Conservation (phyloP, 2,113 vertebrate species). For the Symphodus melops region DNA sequence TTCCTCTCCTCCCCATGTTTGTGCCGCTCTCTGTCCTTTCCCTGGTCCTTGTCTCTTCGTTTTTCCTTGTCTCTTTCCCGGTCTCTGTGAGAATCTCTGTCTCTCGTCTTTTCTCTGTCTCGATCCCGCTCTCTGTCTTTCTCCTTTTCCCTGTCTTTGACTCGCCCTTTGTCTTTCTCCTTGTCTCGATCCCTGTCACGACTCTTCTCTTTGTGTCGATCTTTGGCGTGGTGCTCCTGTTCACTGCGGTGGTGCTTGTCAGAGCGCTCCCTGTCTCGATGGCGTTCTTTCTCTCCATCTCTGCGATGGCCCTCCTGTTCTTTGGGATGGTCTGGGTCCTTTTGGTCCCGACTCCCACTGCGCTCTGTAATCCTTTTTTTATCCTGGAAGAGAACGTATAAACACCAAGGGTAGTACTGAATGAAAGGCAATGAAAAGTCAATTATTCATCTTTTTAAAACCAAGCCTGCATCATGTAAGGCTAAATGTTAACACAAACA, state of each 20-base stretch:
- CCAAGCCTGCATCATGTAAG: neutral
- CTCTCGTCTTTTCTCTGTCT: conserved; percentile 69
- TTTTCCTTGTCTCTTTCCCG: conserved; percentile 75
- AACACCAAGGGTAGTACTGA: neutral
- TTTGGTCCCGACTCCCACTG: conserved; percentile 83
- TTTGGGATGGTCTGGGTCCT: conserved; percentile 80
- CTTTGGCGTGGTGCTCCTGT: conserved; percentile 70
- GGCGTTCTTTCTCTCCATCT: conserved; percentile 81
- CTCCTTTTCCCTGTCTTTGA: conserved; percentile 69
- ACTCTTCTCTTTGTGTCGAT: conserved; percentile 77
- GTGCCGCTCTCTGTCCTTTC: conserved; percentile 49
- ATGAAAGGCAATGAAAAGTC: neutral
- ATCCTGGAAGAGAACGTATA: conserved; percentile 74
- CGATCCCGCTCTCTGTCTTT: conserved; percentile 61
- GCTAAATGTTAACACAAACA: neutral
- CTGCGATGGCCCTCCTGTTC: conserved; percentile 80
- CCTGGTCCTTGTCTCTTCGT: conserved; percentile 60
- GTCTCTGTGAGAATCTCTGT: conserved; percentile 57
- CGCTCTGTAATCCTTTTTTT: conserved; percentile 85
- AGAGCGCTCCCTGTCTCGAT: conserved; percentile 72
- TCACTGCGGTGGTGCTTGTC: conserved; percentile 73
- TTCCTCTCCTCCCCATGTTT: conserved; percentile 57
- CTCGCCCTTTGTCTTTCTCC: conserved; percentile 68
- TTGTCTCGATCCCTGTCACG: conserved; percentile 78
- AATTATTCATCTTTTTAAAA: neutral